Percentiles rank a stretch among this genome's conserved stretches.
Evolutionary conservation across 2,797 vertebrate species (phyloP).

Genomic region (Artibeus jamaicensis): DNA sequence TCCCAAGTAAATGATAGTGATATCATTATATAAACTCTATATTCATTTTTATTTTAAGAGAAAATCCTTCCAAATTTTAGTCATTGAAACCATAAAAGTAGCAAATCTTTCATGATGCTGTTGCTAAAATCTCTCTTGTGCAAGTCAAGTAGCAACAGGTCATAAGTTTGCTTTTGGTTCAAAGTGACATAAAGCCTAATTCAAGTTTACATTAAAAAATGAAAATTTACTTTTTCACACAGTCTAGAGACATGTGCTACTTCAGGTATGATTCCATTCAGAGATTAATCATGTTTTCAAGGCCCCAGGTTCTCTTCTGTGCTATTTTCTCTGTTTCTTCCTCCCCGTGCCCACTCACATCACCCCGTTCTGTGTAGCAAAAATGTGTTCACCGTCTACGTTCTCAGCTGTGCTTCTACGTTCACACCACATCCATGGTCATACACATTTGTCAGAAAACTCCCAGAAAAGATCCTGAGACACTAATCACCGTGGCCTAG

Average conservation of each 20-base stretch:
- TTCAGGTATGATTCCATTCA: background rate
- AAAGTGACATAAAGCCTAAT: background rate
- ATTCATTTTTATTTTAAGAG: constrained; percentile 6
- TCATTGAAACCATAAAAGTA: background rate
- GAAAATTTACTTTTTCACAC: background rate
- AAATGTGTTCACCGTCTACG: background rate
- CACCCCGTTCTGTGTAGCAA: background rate
- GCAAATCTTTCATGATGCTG: background rate
- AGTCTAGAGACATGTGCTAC: background rate
- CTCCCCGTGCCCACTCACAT: background rate
- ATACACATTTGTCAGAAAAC: background rate
- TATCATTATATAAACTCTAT: background rate
- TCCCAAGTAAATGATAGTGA: background rate
- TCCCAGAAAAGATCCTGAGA: background rate
- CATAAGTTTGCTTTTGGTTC: background rate
- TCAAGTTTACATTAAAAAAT: background rate
- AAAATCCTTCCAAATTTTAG: background rate
- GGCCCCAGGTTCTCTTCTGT: background rate
- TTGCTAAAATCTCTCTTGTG: background rate
- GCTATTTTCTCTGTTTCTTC: background rate
- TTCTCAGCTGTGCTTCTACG: background rate
- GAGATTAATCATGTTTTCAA: background rate
- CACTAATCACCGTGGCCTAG: background rate
- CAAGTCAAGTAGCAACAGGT: background rate
- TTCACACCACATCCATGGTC: background rate